phyloP scores from a whole-genome alignment of 2,797 vertebrate species.

The Delichon dasypus region DNA sequence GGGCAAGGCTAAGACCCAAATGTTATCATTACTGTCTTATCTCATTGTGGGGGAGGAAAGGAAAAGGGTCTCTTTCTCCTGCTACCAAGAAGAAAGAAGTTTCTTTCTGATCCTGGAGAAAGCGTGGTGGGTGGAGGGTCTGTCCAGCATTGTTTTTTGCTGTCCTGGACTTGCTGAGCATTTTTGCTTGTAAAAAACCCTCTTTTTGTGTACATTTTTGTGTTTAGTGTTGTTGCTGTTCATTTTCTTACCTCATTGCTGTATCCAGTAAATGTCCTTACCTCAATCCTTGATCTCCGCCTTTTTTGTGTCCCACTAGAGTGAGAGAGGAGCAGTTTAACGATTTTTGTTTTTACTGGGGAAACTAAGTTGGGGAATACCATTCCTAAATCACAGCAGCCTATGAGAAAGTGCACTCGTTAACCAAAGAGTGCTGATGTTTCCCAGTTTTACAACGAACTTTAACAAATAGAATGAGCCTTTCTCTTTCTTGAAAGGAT shows the following conservation, averaged over 20 bases:
- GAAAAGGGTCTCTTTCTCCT: background rate
- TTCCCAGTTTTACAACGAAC: background rate
- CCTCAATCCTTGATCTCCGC: background rate
- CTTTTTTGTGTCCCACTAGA: background rate
- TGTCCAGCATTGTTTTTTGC: background rate
- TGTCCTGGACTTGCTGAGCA: background rate
- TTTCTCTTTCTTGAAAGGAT: background rate
- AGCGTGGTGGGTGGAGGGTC: fast-evolving
- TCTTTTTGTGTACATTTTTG: background rate
- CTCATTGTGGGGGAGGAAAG: background rate
- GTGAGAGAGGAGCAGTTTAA: background rate
- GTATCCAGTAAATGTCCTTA: background rate
- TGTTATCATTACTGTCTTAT: too few species aligned
- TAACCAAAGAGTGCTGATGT: background rate
- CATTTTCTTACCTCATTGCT: background rate
- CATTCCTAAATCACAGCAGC: background rate
- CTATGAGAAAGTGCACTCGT: background rate
- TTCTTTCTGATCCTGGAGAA: background rate
- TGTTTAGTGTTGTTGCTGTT: background rate
- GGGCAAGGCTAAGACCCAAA: too few species aligned
- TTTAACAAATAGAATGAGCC: background rate
- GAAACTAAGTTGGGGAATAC: background rate
- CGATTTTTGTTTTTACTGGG: background rate
- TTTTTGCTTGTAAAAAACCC: background rate
- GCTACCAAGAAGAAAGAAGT: background rate